Evolutionary conservation across 2,888 invertebrate genomes (phyloP).

Genomic region (Petrolisthes manimaculis): DNA sequence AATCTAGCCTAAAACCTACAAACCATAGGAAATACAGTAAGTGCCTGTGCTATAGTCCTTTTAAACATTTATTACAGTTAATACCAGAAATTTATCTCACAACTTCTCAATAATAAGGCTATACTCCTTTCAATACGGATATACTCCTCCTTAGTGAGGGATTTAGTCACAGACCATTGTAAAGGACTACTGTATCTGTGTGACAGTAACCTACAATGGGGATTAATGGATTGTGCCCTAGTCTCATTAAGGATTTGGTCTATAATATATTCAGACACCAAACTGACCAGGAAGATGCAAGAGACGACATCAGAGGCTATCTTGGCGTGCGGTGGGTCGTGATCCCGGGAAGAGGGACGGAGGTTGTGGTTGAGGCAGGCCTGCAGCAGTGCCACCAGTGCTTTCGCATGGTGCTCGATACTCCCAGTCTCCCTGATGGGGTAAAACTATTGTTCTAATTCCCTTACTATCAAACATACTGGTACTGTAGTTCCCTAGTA

Average conservation of each 20-base stretch:
- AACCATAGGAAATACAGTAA: too few species aligned
- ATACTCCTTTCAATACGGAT: too few species aligned
- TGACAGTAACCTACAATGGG: background rate
- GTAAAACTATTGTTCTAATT: background rate
- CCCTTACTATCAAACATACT: too few species aligned
- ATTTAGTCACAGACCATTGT: background rate
- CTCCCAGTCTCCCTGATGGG: constrained; percentile 82
- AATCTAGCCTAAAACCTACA: too few species aligned
- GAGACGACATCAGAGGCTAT: constrained; percentile 95
- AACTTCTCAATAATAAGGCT: too few species aligned
- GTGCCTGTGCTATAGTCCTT: too few species aligned
- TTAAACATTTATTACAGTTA: too few species aligned
- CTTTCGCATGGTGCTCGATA: constrained; percentile 86
- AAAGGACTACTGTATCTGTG: constrained; percentile 10
- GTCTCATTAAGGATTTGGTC: background rate
- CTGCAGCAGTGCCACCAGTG: constrained; percentile 86
- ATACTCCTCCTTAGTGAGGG: too few species aligned
- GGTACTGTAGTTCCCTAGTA: background rate
- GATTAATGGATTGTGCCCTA: background rate
- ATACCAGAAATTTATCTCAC: too few species aligned
- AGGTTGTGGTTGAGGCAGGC: constrained; percentile 90
- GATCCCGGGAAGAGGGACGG: constrained; percentile 82
- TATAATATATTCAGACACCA: background rate
- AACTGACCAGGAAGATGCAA: constrained; percentile 88
- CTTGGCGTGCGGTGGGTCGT: constrained; percentile 95